A percentile compares a stretch with the other conserved stretches of the same genome.
Conservation (phyloP, 2,888 invertebrate species). For the Acrobasis consociella region DNA sequence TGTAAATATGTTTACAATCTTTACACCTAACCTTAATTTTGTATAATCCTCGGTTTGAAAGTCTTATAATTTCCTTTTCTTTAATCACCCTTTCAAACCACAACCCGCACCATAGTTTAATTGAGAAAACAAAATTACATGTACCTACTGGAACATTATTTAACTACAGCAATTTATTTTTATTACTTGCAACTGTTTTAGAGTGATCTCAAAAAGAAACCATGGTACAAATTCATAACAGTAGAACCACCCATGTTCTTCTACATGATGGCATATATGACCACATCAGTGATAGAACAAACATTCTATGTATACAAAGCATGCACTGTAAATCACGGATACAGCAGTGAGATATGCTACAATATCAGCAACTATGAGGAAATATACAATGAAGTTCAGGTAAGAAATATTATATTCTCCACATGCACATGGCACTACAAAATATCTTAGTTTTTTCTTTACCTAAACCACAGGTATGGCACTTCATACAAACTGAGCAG, state of each 20-base stretch:
- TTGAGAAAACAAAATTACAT: too few species aligned
- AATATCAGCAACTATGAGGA: conserved; percentile 80
- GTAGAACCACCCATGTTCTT: conserved; percentile 94
- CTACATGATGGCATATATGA: conserved; percentile 94
- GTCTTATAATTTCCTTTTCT: too few species aligned
- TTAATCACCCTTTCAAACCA: too few species aligned
- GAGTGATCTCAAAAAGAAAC: conserved; percentile 30
- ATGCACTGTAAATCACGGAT: conserved; percentile 88
- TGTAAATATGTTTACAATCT: too few species aligned
- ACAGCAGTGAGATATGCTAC: conserved; percentile 85
- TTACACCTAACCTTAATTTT: too few species aligned
- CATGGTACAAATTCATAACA: conserved; percentile 82
- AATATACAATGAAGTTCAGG: conserved; percentile 87
- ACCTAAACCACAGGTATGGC: too few species aligned
- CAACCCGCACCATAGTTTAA: too few species aligned
- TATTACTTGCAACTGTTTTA: conserved; percentile 6
- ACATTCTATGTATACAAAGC: conserved; percentile 90
- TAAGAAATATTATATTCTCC: conserved; percentile 42
- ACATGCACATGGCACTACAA: too few species aligned
- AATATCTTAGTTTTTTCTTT: too few species aligned
- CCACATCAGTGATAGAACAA: conserved; percentile 90
- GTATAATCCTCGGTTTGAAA: too few species aligned
- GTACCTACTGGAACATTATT: too few species aligned
- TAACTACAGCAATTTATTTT: background rate
- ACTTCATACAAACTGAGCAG: too few species aligned